These are phyloP conservation scores for Sminthopsis crassicaudata DNA, from an alignment of 2,113 vertebrate species.

Conservation along the genomic window DNA sequence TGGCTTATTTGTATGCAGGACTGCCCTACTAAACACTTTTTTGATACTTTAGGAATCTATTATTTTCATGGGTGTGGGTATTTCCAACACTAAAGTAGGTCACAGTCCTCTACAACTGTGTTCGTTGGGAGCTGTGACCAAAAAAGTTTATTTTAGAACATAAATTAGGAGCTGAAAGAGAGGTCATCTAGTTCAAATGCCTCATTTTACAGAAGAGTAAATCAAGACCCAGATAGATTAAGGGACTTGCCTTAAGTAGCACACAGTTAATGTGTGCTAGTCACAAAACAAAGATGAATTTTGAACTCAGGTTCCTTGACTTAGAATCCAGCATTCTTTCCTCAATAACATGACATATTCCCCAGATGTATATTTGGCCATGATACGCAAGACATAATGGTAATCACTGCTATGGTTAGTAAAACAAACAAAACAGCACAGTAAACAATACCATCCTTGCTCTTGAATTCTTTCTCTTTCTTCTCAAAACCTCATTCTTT, in stretches of 20 bases:
- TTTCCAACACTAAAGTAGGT: background rate
- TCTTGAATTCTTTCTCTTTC: background rate
- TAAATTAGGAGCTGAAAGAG: background rate
- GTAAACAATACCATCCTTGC: background rate
- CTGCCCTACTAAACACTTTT: background rate
- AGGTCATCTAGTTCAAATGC: background rate
- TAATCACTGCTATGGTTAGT: background rate
- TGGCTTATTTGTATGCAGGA: constrained; percentile 6
- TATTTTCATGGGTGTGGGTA: background rate
- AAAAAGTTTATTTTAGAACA: background rate
- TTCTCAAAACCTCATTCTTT: background rate
- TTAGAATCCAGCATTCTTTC: background rate
- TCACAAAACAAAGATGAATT: background rate
- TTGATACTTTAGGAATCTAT: background rate
- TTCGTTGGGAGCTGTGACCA: background rate
- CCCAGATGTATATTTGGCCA: background rate
- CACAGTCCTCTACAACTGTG: background rate
- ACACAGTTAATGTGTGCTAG: background rate
- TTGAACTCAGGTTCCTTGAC: background rate
- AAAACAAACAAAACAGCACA: background rate
- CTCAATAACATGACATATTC: background rate
- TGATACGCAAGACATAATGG: background rate
- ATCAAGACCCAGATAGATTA: background rate
- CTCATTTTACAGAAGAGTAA: background rate
- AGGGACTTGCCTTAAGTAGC: background rate